These are phyloP conservation scores for Drosophila melanocephala DNA, from an alignment of 2,888 invertebrate species.

Conservation along the genomic window DNA sequence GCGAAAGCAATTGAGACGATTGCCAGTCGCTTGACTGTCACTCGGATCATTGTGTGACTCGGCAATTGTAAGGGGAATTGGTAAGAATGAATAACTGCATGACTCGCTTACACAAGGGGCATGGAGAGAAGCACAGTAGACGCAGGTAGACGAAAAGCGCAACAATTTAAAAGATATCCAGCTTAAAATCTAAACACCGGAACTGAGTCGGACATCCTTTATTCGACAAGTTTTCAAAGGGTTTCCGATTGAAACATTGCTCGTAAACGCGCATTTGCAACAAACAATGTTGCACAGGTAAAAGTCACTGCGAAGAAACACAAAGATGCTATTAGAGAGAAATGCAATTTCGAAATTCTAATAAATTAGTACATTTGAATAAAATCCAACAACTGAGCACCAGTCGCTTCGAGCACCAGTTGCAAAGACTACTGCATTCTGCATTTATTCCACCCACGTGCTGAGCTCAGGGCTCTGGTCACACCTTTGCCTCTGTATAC, in stretches of 20 bases:
- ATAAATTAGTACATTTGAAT: not conserved
- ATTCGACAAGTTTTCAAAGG: not conserved
- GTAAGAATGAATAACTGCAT: conserved; percentile 26
- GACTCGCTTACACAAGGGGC: not conserved
- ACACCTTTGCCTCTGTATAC: conserved; percentile 27
- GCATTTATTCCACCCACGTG: conserved; percentile 18
- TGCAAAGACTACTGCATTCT: not conserved
- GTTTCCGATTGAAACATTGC: not conserved
- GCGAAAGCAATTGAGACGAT: conserved; percentile 63
- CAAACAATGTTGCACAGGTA: not conserved
- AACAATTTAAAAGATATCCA: not conserved
- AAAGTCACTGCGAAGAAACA: not conserved
- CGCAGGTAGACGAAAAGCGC: conserved; percentile 6
- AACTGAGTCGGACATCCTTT: not conserved
- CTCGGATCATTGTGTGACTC: conserved; percentile 18
- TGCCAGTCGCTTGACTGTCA: conserved; percentile 48
- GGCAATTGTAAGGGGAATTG: conserved; percentile 31
- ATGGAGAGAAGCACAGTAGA: not conserved
- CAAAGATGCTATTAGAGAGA: not conserved
- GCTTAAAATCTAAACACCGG: not conserved
- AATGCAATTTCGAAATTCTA: not conserved
- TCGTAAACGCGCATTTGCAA: not conserved
- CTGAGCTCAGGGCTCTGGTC: conserved; percentile 26
- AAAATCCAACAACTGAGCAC: not conserved
- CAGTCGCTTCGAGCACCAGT: not conserved